phyloP scores from a whole-genome alignment of 2,113 vertebrate genomes.

The Apodemus sylvaticus region DNA sequence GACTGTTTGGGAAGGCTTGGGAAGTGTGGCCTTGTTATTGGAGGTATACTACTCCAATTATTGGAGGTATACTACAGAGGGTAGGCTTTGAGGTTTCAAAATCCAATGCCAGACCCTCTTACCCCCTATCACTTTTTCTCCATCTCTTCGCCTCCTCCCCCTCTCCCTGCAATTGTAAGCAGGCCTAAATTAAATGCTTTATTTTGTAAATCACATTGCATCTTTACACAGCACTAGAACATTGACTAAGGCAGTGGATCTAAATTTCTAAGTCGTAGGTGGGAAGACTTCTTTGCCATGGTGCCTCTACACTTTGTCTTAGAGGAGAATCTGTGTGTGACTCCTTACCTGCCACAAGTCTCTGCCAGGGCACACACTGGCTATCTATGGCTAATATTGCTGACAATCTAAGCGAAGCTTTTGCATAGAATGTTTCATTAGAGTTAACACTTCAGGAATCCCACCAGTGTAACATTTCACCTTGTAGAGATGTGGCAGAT shows the following conservation, averaged over 20 bases:
- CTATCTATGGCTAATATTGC: no score
- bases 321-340: not conserved
- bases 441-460: not conserved
- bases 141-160: no score
- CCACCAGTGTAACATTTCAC: fast-evolving
- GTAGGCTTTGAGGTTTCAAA: not conserved
- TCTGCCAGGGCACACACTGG: not conserved
- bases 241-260: not conserved
- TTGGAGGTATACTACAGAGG: not conserved
- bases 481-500: no score
- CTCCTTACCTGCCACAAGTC: not conserved
- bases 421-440: not conserved
- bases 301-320: not conserved
- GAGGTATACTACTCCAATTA: not conserved
- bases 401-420: not conserved
- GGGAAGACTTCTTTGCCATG: not conserved
- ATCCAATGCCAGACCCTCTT: not conserved
- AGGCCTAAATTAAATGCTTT: not conserved
- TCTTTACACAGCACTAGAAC: not conserved
- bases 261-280: not conserved
- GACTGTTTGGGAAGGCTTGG: not conserved
- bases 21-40: not conserved
- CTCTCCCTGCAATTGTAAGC: not conserved
- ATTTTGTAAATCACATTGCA: not conserved
- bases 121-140: no score